These are phyloP conservation scores for Paraplagusia blochii DNA, from an alignment of 2,113 vertebrate species.

Conservation along the genomic window DNA sequence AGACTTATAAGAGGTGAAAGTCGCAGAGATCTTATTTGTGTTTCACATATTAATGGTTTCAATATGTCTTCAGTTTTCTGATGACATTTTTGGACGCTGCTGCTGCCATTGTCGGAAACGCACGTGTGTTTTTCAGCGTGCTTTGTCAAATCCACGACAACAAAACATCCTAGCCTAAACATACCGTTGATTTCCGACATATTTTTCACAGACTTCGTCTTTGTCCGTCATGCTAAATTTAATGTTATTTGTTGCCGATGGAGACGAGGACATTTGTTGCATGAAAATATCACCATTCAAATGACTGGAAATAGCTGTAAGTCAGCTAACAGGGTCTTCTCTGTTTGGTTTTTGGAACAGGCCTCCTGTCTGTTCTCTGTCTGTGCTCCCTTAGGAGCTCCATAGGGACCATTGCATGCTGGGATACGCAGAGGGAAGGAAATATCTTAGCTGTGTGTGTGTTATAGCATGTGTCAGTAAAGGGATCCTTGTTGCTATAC, in stretches of 20 bases:
- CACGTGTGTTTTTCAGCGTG: conserved; percentile 2
- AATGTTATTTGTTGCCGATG: background rate
- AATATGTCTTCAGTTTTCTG: conserved; percentile 22
- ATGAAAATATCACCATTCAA: conserved; percentile 45
- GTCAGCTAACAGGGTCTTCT: conserved; percentile 61
- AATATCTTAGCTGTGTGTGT: conserved; percentile 32
- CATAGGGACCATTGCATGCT: conserved; percentile 53
- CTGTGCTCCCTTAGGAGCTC: conserved; percentile 48
- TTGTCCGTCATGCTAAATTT: background rate
- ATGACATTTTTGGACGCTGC: conserved; percentile 9
- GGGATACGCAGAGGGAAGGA: conserved; percentile 49
- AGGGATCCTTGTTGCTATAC: background rate
- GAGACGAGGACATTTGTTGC: background rate
- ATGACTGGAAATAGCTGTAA: conserved; percentile 52
- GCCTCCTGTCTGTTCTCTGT: conserved; percentile 68
- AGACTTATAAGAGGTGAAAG: conserved; percentile 23
- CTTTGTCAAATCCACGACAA: conserved; percentile 1
- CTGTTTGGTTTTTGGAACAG: conserved; percentile 70
- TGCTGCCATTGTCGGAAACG: conserved; percentile 18
- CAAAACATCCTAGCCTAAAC: background rate
- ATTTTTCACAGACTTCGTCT: background rate
- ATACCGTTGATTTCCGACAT: background rate
- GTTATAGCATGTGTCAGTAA: conserved; percentile 33
- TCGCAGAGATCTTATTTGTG: conserved; percentile 24
- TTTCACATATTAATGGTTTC: conserved; percentile 36